phyloP scores from a whole-genome alignment of 1,140 invertebrate genomes.

The Cherax quadricarinatus region DNA sequence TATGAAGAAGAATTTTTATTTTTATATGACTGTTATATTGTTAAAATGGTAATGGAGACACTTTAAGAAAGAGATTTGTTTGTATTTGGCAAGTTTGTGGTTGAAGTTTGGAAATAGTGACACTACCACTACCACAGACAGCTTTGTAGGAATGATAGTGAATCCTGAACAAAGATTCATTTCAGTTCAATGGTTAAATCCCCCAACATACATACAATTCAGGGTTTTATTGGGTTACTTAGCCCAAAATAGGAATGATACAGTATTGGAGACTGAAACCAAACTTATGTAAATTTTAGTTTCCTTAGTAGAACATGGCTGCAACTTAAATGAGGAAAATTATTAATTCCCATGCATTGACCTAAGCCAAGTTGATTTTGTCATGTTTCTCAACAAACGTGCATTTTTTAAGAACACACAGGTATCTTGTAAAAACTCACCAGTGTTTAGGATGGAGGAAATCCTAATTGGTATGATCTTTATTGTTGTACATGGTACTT shows the following conservation, averaged over 20 bases:
- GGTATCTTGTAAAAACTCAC: neutral
- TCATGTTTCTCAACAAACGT: conserved; percentile 19
- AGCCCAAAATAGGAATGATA: neutral
- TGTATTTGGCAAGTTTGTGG: conserved; percentile 65
- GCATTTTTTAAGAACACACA: neutral
- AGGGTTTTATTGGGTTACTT: conserved; percentile 26
- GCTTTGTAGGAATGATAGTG: conserved; percentile 25
- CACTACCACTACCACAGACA: conserved; percentile 59
- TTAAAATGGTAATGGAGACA: conserved; percentile 67
- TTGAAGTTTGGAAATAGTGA: conserved; percentile 35
- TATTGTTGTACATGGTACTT: conserved; percentile 40
- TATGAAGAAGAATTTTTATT: conserved; percentile 70
- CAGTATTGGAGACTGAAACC: conserved; percentile 18
- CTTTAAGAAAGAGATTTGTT: conserved; percentile 54
- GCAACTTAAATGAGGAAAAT: neutral
- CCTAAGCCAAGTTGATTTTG: conserved; percentile 13
- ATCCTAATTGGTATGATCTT: conserved; percentile 32
- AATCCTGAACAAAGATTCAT: conserved; percentile 33
- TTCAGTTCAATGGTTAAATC: conserved; percentile 24
- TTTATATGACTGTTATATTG: conserved; percentile 72
- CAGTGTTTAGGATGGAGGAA: conserved; percentile 10
- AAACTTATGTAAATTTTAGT: conserved; percentile 14
- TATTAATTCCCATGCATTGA: neutral
- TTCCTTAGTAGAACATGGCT: conserved; percentile 1
- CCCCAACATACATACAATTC: neutral